phyloP scores from a whole-genome alignment of 2,113 vertebrate genomes.

The Ciconia boyciana region DNA sequence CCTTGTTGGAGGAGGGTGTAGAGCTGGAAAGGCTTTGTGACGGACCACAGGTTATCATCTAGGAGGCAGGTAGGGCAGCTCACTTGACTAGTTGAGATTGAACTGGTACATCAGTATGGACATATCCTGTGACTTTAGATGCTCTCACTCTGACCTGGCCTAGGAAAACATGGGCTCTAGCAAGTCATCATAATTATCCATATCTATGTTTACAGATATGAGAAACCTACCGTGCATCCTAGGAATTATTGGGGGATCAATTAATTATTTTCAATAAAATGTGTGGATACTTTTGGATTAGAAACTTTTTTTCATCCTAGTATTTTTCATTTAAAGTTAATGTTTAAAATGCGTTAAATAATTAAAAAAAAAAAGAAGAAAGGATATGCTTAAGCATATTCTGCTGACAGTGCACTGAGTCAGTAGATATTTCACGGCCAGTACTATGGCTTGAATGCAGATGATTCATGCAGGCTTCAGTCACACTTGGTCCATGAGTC shows the following conservation, averaged over 20 bases:
- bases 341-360: constrained; percentile 33
- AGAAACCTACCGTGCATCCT: background rate
- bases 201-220: background rate
- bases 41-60: background rate
- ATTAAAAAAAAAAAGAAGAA: background rate
- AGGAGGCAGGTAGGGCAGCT: background rate
- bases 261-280: constrained; percentile 27
- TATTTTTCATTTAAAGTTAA: constrained; percentile 1
- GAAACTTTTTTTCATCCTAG: background rate
- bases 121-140: background rate
- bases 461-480: constrained; percentile 46
- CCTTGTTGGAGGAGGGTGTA: background rate
- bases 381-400: background rate
- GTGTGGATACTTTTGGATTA: background rate
- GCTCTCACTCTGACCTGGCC: background rate
- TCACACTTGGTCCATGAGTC: constrained; percentile 14
- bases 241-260: background rate
- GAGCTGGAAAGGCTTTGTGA: background rate
- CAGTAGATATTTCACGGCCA: constrained; percentile 22
- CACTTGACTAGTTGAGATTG: background rate
- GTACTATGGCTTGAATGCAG: constrained; percentile 27
- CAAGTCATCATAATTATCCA: background rate
- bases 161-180: background rate
- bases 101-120: background rate
- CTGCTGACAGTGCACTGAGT: constrained; percentile 35